phyloP scores from a whole-genome alignment of 2,113 vertebrate genomes.

The Castor canadensis region DNA sequence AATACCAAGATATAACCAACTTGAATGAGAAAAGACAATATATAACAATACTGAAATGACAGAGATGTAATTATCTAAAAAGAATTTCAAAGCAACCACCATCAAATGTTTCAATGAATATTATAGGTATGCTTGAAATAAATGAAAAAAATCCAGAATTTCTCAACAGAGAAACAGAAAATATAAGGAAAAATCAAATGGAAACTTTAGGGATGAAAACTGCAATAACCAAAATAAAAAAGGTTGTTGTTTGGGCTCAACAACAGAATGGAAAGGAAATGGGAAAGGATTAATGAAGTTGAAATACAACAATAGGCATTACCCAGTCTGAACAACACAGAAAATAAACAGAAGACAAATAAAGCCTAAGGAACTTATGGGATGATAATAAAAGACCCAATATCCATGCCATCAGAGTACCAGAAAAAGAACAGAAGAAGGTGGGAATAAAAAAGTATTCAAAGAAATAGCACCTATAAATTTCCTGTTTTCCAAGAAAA shows the following conservation, averaged over 20 bases:
- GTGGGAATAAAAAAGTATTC: neutral
- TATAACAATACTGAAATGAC: slow-evolving; percentile 15
- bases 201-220: slow-evolving; percentile 50
- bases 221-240: neutral
- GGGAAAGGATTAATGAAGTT: neutral
- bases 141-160: slow-evolving; percentile 21
- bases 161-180: neutral
- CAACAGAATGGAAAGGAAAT: neutral
- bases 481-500: neutral
- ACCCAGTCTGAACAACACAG: neutral
- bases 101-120: slow-evolving; percentile 22
- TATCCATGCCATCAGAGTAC: neutral
- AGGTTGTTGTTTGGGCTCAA: neutral
- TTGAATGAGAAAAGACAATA: slow-evolving; percentile 37
- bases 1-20: neutral
- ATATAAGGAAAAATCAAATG: slow-evolving; percentile 11
- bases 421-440: neutral
- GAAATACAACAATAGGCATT: neutral
- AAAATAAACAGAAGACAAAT: neutral
- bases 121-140: neutral
- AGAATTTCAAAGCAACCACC: slow-evolving; percentile 31
- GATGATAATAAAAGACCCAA: neutral
- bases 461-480: neutral
- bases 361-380: neutral
- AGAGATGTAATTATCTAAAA: slow-evolving; percentile 20